Base-by-base conservation (phyloP, 2,797 vertebrate genomes). In the Leptodactylus fallax region DNA sequence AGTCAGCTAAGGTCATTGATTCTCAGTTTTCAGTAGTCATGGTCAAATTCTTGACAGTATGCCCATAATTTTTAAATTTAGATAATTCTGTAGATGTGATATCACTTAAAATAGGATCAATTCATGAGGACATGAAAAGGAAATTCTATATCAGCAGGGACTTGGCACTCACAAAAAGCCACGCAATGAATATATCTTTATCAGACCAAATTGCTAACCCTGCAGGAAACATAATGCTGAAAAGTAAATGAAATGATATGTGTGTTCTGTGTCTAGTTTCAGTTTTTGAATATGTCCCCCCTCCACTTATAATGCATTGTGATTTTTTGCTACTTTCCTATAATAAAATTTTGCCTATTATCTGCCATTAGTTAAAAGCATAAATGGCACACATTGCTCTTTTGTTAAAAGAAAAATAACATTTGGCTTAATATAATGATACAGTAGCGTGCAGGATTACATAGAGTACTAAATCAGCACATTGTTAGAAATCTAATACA, bases 141-240 rank as follows among this genome's bases (percentile, higher is more conserved):
- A 21, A 83, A 83, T 25, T 76, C 56, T 76, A 84, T 84, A 76
- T 58, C 71, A 84, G n/a, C 45, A 25, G 47, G n/a, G 9, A 84
- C 36, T 45, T 76, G 83, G 69, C 69, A 60, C 19, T 58, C 51
- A 45, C 16, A 25, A 84, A 84, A 58, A 61, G 53, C 55, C 21
- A 8, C 45, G 55, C 36, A 84, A 84, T 58, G 69, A 84, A 76
- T 84, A 58, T 21, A 49, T 58, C 51, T 76, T 49, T 83, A 72
- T 84, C 83, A 84, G 69, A 47, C 36, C 55, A 84, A 84, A 76
- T 61, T 84, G 83, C 55, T 76, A 76, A 84, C 25, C 69, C 49
- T 61, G 83, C 71, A 84, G 83, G 55, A 76, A 84, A 84, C 71
- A 23, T 45, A 61, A 76, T 76, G 56, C 69, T 25, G 36, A 76